Base-by-base conservation (phyloP, 2,797 vertebrate species). In the Manis pentadactyla region DNA sequence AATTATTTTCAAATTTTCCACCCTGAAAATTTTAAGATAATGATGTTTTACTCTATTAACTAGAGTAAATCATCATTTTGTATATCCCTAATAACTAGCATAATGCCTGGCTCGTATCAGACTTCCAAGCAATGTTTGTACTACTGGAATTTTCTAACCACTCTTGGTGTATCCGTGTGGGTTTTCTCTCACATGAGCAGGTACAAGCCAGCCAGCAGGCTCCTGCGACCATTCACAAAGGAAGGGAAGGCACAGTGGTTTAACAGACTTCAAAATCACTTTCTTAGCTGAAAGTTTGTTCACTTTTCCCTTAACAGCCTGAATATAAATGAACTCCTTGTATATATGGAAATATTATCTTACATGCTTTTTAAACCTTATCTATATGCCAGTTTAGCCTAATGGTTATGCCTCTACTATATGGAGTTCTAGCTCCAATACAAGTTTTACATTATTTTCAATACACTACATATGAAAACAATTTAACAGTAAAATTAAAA, bases 261-360 rank as follows among this genome's bases (percentile, higher is more conserved):
- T 73, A 82, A 77, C 71, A 66, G 87, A 49, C 21, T 93, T 89
- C 93, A 73, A 82, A 71, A 86, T 89, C 78, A 68, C 64, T 79
- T 73, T 74, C 53, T 90, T 78, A 63, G 66, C 25, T 69, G 71
- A 59, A 57, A 79, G n/a, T 73, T 92, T 92, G 49, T 77, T 93
- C 42, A 73, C 18, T 73, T 86, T 69, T 27, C 2, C 91, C n/a
- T 18, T 87, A 87, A 90, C 74, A 23, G 49, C 19, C 66, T 90
- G 11, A 81, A 15, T 95, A 55, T 83, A 91, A 97, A 94, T 74
- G 92, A 95, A 55, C 17, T 59, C 29, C 29, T 90, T 34, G 34
- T 31, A 17, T 74, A 94, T 89, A 64, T 78, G 23, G 79, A 94
- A 83, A 74, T 91, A 94, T 59, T 83, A 68, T 3, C 23, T 53